Evolutionary conservation across 2,113 vertebrate species (phyloP).

Genomic region (Neolamprologus sp.): DNA sequence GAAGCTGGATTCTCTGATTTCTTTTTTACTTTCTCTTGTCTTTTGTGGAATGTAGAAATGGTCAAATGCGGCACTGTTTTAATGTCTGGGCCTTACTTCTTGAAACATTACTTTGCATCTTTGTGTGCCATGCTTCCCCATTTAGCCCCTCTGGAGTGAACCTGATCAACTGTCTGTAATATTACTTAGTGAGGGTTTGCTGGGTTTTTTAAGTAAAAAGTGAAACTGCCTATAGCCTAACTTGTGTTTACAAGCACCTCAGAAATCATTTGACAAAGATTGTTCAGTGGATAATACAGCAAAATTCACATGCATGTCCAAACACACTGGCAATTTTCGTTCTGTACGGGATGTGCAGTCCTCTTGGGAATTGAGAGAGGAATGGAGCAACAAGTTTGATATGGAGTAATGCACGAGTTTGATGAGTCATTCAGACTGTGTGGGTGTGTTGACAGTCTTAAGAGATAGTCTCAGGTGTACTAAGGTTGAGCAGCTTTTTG

Average conservation of each 20-base stretch:
- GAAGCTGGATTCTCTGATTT: not conserved
- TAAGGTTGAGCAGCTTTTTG: not conserved
- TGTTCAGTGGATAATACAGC: not conserved
- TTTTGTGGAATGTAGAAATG: not conserved
- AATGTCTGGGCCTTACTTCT: not conserved
- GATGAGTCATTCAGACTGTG: not conserved
- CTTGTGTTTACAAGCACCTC: not conserved
- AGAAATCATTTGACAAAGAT: not conserved
- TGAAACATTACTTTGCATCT: not conserved
- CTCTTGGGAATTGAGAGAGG: not conserved
- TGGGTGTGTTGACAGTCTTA: not conserved
- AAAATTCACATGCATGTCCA: not conserved
- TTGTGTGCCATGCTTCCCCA: not conserved
- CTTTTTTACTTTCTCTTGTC: not conserved
- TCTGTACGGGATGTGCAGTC: not conserved
- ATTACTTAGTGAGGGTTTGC: not conserved
- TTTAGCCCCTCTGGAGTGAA: not conserved
- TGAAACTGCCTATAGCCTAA: not conserved
- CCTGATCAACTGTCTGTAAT: not conserved
- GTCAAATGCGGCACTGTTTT: not conserved
- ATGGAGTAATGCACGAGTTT: not conserved
- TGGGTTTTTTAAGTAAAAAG: not conserved
- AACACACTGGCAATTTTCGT: not conserved
- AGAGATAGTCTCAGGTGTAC: constrained; percentile 1
- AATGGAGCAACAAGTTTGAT: not conserved